These are phyloP conservation scores for Drosophila cracens DNA, from an alignment of 2,888 invertebrate species.

Conservation along the genomic window DNA sequence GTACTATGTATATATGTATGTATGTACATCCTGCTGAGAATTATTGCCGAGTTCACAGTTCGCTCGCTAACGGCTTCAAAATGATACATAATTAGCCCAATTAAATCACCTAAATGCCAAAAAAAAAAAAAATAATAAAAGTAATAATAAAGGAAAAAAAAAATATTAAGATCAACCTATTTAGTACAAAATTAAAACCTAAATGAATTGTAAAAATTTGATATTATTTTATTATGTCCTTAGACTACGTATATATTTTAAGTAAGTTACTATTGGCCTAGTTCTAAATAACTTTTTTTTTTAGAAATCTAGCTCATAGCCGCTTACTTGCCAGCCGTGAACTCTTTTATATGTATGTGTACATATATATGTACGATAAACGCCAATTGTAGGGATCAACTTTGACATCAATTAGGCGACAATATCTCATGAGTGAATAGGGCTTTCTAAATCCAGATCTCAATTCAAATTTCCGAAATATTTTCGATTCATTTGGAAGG, in stretches of 20 bases:
- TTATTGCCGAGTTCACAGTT: slow-evolving; percentile 37
- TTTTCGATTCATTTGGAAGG: slow-evolving; percentile 2
- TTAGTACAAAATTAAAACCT: slow-evolving; percentile 46
- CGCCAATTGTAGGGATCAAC: slow-evolving; percentile 35
- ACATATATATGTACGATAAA: slow-evolving; percentile 12
- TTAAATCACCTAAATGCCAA: slow-evolving; percentile 32
- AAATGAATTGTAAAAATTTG: slow-evolving; percentile 32
- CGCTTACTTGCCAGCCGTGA: slow-evolving; percentile 35
- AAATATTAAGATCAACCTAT: slow-evolving; percentile 36
- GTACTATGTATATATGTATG: slow-evolving; percentile 20
- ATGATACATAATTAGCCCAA: slow-evolving; percentile 26
- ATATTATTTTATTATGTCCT: slow-evolving; percentile 27
- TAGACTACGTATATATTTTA: slow-evolving; percentile 19
- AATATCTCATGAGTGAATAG: slow-evolving; percentile 26
- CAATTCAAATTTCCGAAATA: slow-evolving; percentile 3
- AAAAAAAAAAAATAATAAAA: slow-evolving; percentile 4
- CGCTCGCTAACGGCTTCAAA: slow-evolving; percentile 42
- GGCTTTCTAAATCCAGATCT: slow-evolving; percentile 14
- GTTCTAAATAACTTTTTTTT: slow-evolving; percentile 3
- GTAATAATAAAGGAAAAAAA: background rate
- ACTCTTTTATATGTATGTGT: slow-evolving; percentile 22
- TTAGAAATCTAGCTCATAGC: slow-evolving; percentile 17
- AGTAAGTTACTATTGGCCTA: slow-evolving; percentile 33
- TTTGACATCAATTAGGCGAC: slow-evolving; percentile 24
- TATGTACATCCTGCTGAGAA: slow-evolving; percentile 19